Base-by-base conservation (phyloP, 2,888 invertebrate species). In the Ganaspis brasiliensis region DNA sequence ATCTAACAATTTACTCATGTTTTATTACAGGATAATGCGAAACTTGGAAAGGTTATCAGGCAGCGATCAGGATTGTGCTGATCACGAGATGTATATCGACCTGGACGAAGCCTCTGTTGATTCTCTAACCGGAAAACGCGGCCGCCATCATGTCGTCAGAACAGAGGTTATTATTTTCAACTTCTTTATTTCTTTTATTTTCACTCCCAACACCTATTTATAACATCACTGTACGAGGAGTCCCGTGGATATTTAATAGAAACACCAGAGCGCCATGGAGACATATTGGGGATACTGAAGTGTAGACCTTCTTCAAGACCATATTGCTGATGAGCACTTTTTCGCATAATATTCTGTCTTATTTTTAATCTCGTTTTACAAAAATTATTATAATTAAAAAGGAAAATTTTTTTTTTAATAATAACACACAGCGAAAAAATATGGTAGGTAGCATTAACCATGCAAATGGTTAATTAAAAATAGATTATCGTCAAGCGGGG, bases 11-110 rank as follows among this genome's bases (percentile, higher is more conserved):
- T 26, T 72, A 78, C 49, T 73, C 4, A 55, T 59, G 4, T 67
- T 4, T 37, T 79, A 82, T 82, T 83, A 61, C 84, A 86, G 87
- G 86, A 90, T 89, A 90, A 91, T 91, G 91, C 88, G 91, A 84
- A 91, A 89, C 84, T 86, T 91, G 86, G 91, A 91, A 83, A 90
- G 91, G 87, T 88, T 89, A 84, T 91, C 91, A 76, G 88, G 90
- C 83, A 91, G 91, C 86, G 91, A 91, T 86, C 91, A 91, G 87
- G 91, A 90, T 85, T 90, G 89, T 79, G 90, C 84, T 84, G 90
- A 91, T 88, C 90, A 89, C 88, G 91, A 91, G 87, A 91, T 91
- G 91, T 91, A 91, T 86, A 91, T 91, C 89, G 91, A 91, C 84
- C 89, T 91, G 83, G 91, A 91, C 87, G 91, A 91, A 88, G 91